Evolutionary conservation across 2,797 vertebrate genomes (phyloP), one percentile per base, ranked within the genome.

Genomic region (Phataginus tricuspis): DNA sequence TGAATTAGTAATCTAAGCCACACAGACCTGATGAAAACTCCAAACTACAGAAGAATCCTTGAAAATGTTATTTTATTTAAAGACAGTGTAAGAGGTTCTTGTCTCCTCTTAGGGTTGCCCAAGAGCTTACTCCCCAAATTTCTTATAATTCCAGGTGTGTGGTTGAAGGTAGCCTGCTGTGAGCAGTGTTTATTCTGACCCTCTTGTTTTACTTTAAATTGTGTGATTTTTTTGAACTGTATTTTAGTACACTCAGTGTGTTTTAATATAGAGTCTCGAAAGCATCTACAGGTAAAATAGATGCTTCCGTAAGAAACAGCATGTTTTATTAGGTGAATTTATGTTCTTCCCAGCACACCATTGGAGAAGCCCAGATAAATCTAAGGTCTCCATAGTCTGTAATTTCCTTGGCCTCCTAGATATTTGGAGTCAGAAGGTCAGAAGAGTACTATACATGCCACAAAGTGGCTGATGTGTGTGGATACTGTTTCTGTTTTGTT

Each of bases 401-500:
- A 19, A 49, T 71, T 92, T 78, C 51, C 69, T 95, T 87, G 74
- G 31, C 71, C 25, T 51, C 2, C 10, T 64, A 31, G 39, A 45
- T 84, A 13, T 71, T 96, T 94, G 82, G 85, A 77, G 29, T 61
- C 16, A 85, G 71, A 93, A 93, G 53, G 45, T 89, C 45, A 80
- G 59, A 79, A 5, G 8, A 9, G 2, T 82, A 27, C 2, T 84
- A 2, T 27, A 37, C 19, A 4, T 61, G 12, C 15, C 49, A 29
- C 11, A 29, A 87, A 69, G 14, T n/a, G 66, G 61, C 49, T 16
- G 29, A 51, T 89, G 10, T 63, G 8, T 63, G 29, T 57, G 39
- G 49, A 7, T 72, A 6, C 19, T 53, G 25, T 61, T 85, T 61
- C 11, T 92, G 1, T 74, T 21, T 61, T 45, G 63, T 59, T 59